These are phyloP conservation scores for Masticophis lateralis DNA, from an alignment of 2,797 vertebrate species.

Conservation along the genomic window DNA sequence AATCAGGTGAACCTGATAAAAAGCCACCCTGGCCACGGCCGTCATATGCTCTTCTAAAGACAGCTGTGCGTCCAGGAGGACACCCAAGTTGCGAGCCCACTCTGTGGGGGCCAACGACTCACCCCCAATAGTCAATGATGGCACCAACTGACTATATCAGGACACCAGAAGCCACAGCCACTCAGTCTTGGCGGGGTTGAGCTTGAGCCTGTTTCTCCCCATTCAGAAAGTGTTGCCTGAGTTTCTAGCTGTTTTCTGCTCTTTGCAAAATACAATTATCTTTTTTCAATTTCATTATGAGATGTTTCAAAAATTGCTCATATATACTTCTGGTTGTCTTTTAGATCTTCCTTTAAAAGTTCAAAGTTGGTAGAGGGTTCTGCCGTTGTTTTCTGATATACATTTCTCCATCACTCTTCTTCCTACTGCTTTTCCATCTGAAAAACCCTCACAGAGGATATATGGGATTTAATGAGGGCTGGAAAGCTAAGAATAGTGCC, in stretches of 20 bases:
- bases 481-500: background rate
- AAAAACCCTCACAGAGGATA: background rate
- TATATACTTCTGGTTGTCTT: background rate
- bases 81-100: no score
- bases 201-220: no score
- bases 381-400: background rate
- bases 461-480: background rate
- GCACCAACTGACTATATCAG: no score
- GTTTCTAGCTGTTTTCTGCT: background rate
- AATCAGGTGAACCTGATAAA: no score
- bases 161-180: no score
- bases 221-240: background rate
- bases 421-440: background rate
- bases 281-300: background rate
- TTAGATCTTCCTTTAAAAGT: background rate
- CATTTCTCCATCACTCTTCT: background rate
- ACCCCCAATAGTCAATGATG: no score
- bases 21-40: no score
- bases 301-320: background rate
- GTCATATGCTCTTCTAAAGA: no score
- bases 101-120: no score
- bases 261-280: background rate
- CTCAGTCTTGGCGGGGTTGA: no score
- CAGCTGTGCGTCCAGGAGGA: no score
- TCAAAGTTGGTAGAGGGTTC: background rate